These are phyloP conservation scores for Drosophila koepferae DNA, from an alignment of 2,888 invertebrate species.

Conservation along the genomic window DNA sequence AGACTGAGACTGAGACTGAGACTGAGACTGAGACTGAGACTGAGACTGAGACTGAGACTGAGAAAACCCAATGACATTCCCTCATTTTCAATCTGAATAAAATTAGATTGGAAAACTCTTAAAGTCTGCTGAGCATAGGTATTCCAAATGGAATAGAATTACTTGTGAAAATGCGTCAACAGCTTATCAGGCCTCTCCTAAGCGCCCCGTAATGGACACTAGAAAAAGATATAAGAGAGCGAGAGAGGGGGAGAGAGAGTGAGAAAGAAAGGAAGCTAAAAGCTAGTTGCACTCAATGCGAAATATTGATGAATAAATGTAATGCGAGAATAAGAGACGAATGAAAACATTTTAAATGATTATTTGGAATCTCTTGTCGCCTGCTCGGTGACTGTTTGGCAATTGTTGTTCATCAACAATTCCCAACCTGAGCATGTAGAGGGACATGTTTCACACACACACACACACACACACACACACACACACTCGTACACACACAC, in stretches of 20 bases:
- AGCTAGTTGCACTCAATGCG: not conserved
- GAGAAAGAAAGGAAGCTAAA: not conserved
- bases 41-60: too few relatives aligned
- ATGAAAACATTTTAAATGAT: conserved; percentile 14
- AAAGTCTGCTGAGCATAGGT: not conserved
- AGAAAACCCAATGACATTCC: not conserved
- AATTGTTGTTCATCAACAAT: conserved; percentile 19
- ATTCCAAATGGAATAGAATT: not conserved
- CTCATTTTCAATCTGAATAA: not conserved
- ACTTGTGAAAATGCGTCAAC: not conserved
- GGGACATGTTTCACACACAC: conserved; percentile 52
- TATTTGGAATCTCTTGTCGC: not conserved
- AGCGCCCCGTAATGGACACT: not conserved
- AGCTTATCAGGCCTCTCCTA: not conserved
- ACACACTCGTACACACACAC: not conserved
- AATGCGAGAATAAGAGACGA: not conserved
- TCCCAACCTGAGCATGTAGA: conserved; percentile 4
- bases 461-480: not conserved
- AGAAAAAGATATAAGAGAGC: not conserved
- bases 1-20: too few relatives aligned
- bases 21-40: too few relatives aligned
- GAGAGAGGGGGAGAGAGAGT: not conserved
- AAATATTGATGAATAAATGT: conserved; percentile 1
- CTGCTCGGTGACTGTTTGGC: not conserved
- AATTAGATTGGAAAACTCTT: not conserved